Evolutionary conservation across 2,113 vertebrate genomes (phyloP).

Genomic region (Physeter macrocephalus): DNA sequence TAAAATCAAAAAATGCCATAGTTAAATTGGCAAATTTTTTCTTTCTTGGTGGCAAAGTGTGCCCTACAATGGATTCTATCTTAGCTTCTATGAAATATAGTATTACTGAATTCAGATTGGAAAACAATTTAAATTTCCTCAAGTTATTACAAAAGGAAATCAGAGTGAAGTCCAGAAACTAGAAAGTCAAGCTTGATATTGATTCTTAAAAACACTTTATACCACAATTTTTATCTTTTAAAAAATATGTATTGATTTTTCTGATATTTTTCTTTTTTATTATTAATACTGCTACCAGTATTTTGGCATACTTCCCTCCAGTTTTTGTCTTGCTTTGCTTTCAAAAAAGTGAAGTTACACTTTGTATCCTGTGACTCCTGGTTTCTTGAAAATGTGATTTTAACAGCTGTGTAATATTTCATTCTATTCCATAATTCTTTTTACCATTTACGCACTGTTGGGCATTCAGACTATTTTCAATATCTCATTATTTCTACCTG

Average conservation of each 20-base stretch:
- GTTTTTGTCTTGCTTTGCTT: not conserved
- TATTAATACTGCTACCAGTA: not conserved
- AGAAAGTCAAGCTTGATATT: not conserved
- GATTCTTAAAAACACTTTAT: not conserved
- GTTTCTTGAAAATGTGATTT: not conserved
- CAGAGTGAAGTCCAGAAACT: not conserved
- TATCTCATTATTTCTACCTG: not conserved
- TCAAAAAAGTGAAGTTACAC: not conserved
- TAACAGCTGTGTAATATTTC: not conserved
- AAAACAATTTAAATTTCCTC: not conserved
- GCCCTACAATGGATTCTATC: not conserved
- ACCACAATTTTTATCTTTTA: not conserved
- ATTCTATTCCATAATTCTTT: not conserved
- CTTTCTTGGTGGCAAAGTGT: not conserved
- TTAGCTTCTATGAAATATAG: not conserved
- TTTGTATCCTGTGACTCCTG: not conserved
- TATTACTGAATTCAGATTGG: not conserved
- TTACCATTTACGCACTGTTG: not conserved
- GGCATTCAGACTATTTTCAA: not conserved
- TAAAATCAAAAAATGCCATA: not conserved
- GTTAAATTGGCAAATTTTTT: not conserved
- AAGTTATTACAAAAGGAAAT: not conserved
- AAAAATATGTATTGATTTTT: not conserved
- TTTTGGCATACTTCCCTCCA: not conserved
- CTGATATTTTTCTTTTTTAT: not conserved